These are phyloP conservation scores for Boleophthalmus pectinirostris DNA, from an alignment of 2,113 vertebrate genomes.

Conservation along the genomic window DNA sequence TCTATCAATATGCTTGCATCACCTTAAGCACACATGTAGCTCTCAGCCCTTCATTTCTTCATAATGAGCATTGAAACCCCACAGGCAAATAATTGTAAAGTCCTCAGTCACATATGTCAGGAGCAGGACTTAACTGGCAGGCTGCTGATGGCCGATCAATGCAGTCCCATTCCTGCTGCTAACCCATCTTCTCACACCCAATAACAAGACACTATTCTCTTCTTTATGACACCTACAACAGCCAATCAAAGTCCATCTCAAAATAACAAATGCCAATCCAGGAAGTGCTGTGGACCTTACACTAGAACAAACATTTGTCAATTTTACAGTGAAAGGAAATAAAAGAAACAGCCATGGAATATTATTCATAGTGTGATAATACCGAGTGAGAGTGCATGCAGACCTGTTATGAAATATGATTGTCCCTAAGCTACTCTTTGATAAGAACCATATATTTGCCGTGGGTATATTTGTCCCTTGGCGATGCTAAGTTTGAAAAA, in stretches of 20 bases:
- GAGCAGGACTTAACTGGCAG: slow-evolving; percentile 43
- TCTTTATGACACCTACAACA: slow-evolving; percentile 20
- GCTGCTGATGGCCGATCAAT: slow-evolving; percentile 49
- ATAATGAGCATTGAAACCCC: slow-evolving; percentile 8
- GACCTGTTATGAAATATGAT: slow-evolving; percentile 12
- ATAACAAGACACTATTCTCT: slow-evolving; percentile 27
- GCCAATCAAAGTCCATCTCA: slow-evolving; percentile 8
- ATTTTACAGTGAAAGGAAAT: not conserved
- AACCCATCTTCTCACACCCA: slow-evolving; percentile 25
- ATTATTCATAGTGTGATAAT: slow-evolving; percentile 25
- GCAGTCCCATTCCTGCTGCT: slow-evolving; percentile 40
- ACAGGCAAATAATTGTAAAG: slow-evolving; percentile 32
- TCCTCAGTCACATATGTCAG: slow-evolving; percentile 51
- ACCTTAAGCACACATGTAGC: not conserved
- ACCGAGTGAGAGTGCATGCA: slow-evolving; percentile 5
- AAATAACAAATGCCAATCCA: not conserved
- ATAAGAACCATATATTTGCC: slow-evolving; percentile 48
- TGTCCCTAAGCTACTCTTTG: slow-evolving; percentile 37
- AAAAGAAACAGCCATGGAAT: not conserved
- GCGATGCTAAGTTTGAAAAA: slow-evolving; percentile 30
- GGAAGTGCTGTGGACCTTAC: not conserved
- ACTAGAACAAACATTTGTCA: not conserved
- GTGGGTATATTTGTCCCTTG: slow-evolving; percentile 38
- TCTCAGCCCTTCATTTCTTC: not conserved
- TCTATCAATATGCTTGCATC: not conserved